Base-by-base conservation (phyloP, 2,888 invertebrate species). In the Campopleginae sp. region DNA sequence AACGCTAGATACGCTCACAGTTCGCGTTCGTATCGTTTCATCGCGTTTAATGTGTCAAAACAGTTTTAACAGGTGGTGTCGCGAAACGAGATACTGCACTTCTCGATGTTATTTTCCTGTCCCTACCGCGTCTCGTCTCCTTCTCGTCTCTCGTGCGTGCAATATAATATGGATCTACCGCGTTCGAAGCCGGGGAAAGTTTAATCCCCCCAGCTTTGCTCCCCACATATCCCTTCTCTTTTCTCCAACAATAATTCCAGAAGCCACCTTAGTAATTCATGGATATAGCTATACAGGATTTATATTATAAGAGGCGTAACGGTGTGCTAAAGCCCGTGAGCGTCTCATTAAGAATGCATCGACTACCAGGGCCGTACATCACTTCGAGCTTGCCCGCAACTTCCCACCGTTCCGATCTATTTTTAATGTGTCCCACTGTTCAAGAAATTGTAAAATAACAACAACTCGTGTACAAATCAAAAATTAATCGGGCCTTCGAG, bases 11-110 rank as follows among this genome's bases (percentile, higher is more conserved):
- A 10, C 23, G 48, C 46, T 46, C 63, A 68, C 48, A 46, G 48
- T 70, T 68, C 14, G 48, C 31, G 65, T 27, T 31, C 17, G 38
- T 23, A 61, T 38, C 70, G 71, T 76, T 70, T 61, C 63, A 23
- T 82, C 77, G 44, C 19, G 66, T 58, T 33, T 72, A 74, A 78
- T 70, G 72, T 72, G 72, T 68, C 77, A 84, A 84, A 84, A 81
- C 77, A 80, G 68, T 84, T 84, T 84, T 81, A 84, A 84, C 84
- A 84, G 84, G 84, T 84, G 84, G 76, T 48, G 61, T 44, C 68
- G 72, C 48, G 77, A 77, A 84, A 84, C 68, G 61, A 38, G 80
- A 81, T 72, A 66, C 68, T 31, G 48, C 72, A n/a, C 72, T 44
- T 80, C 72, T 72, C 63, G 33, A 54, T 58, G 58, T 71, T 72